phyloP scores from a whole-genome alignment of 1,140 invertebrate species.

The Bombyx mori region ASM3026992v2 NC_085127.1:2708001-2708500 shows the following conservation, averaged over 20 bases:
- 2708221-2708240: too few species aligned
- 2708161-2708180: too few species aligned
- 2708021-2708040: too few species aligned
- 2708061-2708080: too few species aligned
- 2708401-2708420: slow-evolving; percentile 38
- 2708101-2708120: too few species aligned
- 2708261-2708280: neutral
- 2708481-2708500: slow-evolving; percentile 43
- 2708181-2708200: too few species aligned
- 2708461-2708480: slow-evolving; percentile 41
- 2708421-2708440: slow-evolving; percentile 38
- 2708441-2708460: slow-evolving; percentile 33
- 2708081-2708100: too few species aligned
- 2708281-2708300: neutral
- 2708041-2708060: too few species aligned
- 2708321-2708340: slow-evolving; percentile 20
- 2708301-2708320: slow-evolving; percentile 15
- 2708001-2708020: too few species aligned
- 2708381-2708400: slow-evolving; percentile 43
- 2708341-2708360: slow-evolving; percentile 11
- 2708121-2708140: too few species aligned
- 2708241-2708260: neutral
- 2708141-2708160: too few species aligned
- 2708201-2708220: too few species aligned
- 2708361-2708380: slow-evolving; percentile 28